Evolutionary conservation across 2,797 vertebrate genomes (phyloP).

Genomic region (Anisognathus igniventris): DNA sequence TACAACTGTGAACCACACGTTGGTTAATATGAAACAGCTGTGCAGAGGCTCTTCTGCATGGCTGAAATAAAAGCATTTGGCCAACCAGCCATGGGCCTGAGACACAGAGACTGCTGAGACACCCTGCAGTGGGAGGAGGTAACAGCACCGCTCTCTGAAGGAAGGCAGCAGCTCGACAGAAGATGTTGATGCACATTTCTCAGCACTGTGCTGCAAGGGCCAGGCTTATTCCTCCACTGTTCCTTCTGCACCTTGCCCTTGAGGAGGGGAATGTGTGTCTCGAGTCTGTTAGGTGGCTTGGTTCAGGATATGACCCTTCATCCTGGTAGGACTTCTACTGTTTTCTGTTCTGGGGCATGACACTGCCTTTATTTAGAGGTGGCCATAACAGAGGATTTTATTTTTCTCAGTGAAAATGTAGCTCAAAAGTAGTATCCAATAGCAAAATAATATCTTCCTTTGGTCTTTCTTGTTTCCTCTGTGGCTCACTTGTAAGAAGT

Average conservation of each 20-base stretch:
- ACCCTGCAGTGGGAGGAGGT: not conserved
- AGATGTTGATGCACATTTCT: not conserved
- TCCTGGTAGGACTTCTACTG: not conserved
- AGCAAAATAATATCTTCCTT: slow-evolving; percentile 12
- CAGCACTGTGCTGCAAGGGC: not conserved
- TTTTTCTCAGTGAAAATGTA: not conserved
- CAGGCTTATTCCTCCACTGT: not conserved
- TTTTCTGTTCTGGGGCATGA: not conserved
- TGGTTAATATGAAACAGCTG: not conserved
- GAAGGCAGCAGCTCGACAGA: not conserved
- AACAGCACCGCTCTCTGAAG: not conserved
- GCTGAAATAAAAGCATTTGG: not conserved
- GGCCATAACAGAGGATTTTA: not conserved
- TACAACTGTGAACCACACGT: not conserved
- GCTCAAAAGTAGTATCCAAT: not conserved
- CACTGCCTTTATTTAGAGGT: not conserved
- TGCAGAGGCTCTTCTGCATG: not conserved
- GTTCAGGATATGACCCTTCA: not conserved
- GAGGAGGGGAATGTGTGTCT: not conserved
- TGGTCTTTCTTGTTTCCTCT: slow-evolving; percentile 25
- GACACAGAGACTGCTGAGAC: not conserved
- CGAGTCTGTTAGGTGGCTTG: not conserved
- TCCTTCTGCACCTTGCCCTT: not conserved
- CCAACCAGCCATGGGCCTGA: not conserved
- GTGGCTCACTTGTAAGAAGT: slow-evolving; percentile 19